Conservation (phyloP, 2,113 vertebrate species). For the Turdus rufiventris region DNA sequence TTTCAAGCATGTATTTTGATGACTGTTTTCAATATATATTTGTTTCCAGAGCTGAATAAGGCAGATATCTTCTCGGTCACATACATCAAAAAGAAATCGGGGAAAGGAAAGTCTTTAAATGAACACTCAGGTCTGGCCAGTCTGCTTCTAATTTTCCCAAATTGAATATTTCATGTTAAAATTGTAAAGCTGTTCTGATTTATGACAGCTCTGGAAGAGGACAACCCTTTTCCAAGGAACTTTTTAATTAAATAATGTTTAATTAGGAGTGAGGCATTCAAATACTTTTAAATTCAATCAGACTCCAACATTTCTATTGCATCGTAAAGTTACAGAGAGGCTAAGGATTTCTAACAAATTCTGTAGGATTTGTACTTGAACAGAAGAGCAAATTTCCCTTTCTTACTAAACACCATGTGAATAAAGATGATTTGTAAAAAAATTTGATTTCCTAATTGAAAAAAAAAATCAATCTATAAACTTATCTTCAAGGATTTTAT, state of each 20-base stretch:
- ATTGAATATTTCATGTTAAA: neutral
- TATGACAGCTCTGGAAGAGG: neutral
- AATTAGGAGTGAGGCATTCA: neutral
- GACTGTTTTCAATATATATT: neutral
- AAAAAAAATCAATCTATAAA: neutral
- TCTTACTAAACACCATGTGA: neutral
- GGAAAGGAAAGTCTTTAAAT: neutral
- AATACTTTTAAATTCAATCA: neutral
- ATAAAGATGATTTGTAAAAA: neutral
- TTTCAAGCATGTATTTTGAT: neutral
- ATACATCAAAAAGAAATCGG: neutral
- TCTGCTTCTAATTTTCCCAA: neutral
- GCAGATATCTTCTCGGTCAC: neutral
- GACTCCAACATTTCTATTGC: neutral
- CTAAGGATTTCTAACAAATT: neutral
- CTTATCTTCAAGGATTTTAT: neutral
- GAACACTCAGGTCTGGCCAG: neutral
- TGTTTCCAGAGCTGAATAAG: neutral
- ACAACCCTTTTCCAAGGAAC: neutral
- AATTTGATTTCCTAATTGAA: neutral
- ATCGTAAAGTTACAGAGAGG: neutral
- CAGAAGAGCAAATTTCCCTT: neutral
- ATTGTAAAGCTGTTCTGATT: neutral
- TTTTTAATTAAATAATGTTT: neutral
- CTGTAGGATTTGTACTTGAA: neutral